Base-by-base conservation (phyloP, 1,140 invertebrate species). In the Drosophila suzukii region DNA sequence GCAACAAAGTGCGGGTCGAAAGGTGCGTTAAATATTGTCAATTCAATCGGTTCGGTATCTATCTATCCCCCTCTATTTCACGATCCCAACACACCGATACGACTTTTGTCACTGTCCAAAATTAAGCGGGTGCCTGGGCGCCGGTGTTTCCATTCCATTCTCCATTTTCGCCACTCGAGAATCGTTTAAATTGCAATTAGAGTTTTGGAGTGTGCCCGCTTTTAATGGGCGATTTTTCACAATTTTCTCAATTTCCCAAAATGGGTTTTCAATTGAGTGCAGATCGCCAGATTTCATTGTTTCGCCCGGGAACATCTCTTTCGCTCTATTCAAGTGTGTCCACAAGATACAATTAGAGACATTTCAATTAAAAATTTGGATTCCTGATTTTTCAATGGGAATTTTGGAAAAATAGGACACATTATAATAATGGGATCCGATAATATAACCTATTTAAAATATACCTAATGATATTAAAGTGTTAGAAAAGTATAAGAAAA, bases 121-220 rank as follows among this genome's bases (percentile, higher is more conserved):
- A 81, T 73, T 57, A 86, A 86, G 83, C 83, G 83, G 83, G 83
- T 62, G 50, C 34, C n/a, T 63, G 50, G 39, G 43, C 47, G 24
- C 39, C 46, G 51, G 50, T 72, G 65, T 66, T 61, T 34, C 32
- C 27, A 2, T 24, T 4, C 2, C 24, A 11, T 36, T 43, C n/a
- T 73, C 55, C 70, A 75, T 86, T 77, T 86, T 85, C 61, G 78
- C 49, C 78, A 86, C 78, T 84, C 81, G 81, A 81, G 41, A 50
- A 84, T 44, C 81, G 81, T 81, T 84, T 85, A 85, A 78, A 86
- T 88, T 32, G 82, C 78, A 86, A 86, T 86, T 83, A 88, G 79
- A 74, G 72, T 53, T 46, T n/a, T 43, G 73, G 56, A 75, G 78
- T 80, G 68, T 78, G 82, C 82, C 82, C 78, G 68, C 78, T 67